Conservation (phyloP, 2,797 vertebrate genomes). For the Acanthopagrus latus region DNA sequence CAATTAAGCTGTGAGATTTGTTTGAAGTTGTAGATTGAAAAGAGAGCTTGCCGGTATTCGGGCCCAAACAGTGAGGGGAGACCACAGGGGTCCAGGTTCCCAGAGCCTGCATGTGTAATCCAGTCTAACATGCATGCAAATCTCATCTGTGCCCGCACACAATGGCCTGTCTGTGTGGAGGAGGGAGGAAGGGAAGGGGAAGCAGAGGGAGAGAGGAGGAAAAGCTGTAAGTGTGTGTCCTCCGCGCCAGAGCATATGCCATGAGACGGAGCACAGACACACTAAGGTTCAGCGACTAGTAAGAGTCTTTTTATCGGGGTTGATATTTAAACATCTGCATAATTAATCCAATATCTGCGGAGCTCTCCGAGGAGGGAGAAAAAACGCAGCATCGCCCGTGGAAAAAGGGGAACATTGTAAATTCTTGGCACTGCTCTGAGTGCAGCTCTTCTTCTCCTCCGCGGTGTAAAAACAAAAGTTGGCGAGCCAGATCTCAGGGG, state of each 20-base stretch:
- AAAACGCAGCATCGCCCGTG: slow-evolving; percentile 46
- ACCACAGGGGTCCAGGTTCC: slow-evolving; percentile 84
- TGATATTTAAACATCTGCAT: slow-evolving; percentile 80
- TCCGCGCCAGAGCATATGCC: slow-evolving; percentile 54
- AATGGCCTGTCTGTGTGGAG: slow-evolving; percentile 83
- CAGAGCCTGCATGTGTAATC: slow-evolving; percentile 86
- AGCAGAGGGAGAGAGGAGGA: slow-evolving; percentile 11
- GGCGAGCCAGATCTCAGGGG: slow-evolving; percentile 73
- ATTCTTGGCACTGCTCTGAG: slow-evolving; percentile 73
- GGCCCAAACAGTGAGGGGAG: slow-evolving; percentile 63
- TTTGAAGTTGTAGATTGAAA: slow-evolving; percentile 78
- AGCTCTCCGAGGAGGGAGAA: slow-evolving; percentile 53
- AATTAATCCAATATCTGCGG: slow-evolving; percentile 76
- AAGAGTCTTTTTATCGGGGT: slow-evolving; percentile 57
- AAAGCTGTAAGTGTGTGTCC: slow-evolving; percentile 63
- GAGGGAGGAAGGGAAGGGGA: slow-evolving; percentile 38
- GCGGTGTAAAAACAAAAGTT: slow-evolving; percentile 79
- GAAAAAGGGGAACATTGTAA: slow-evolving; percentile 68
- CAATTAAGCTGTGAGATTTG: slow-evolving; percentile 76
- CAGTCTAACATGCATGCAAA: slow-evolving; percentile 88
- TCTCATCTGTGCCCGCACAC: slow-evolving; percentile 86
- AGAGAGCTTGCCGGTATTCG: slow-evolving; percentile 47
- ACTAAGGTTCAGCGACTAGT: slow-evolving; percentile 62
- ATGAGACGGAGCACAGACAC: slow-evolving; percentile 51
- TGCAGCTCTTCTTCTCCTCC: slow-evolving; percentile 63